A percentile compares a stretch with the other conserved stretches of the same genome.
Evolutionary conservation across 2,888 invertebrate genomes (phyloP).

Genomic region (Heliconius hortense): DNA sequence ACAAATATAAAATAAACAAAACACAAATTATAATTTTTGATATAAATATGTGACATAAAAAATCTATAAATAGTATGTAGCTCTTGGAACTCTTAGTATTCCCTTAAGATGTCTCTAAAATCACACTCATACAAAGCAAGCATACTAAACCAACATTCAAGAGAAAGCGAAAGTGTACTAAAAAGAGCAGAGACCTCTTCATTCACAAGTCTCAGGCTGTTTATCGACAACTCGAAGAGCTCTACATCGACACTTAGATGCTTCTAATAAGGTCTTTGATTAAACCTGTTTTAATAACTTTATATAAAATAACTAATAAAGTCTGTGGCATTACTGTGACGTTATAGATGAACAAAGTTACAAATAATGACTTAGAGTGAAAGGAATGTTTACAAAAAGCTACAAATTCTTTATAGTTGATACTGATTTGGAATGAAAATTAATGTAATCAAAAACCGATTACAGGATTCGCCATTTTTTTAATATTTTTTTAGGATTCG

Average conservation of each 20-base stretch:
- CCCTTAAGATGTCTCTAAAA: not conserved
- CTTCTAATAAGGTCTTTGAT: slow-evolving; percentile 7
- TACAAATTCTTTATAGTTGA: no score
- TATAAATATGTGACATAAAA: not conserved
- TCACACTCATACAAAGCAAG: slow-evolving; percentile 12
- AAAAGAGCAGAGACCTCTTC: slow-evolving; percentile 36
- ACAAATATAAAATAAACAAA: no score
- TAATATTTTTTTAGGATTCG: no score
- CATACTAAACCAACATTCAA: slow-evolving; percentile 17
- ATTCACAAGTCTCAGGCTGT: slow-evolving; percentile 27
- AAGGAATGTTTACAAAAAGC: no score
- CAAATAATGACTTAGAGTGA: no score
- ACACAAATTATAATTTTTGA: no score
- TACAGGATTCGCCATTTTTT: no score
- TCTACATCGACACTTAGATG: slow-evolving; percentile 20
- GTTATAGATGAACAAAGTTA: not conserved
- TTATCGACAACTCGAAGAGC: slow-evolving; percentile 33
- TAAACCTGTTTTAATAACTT: not conserved
- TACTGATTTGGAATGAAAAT: no score
- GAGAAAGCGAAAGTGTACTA: slow-evolving; percentile 23
- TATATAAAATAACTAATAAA: not conserved
- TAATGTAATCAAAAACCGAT: no score
- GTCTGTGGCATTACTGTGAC: not conserved
- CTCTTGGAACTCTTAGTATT: not conserved
- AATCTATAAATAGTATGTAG: not conserved